These are phyloP conservation scores for Corvus hawaiiensis DNA, from an alignment of 2,113 vertebrate genomes.

Conservation along the genomic window DNA sequence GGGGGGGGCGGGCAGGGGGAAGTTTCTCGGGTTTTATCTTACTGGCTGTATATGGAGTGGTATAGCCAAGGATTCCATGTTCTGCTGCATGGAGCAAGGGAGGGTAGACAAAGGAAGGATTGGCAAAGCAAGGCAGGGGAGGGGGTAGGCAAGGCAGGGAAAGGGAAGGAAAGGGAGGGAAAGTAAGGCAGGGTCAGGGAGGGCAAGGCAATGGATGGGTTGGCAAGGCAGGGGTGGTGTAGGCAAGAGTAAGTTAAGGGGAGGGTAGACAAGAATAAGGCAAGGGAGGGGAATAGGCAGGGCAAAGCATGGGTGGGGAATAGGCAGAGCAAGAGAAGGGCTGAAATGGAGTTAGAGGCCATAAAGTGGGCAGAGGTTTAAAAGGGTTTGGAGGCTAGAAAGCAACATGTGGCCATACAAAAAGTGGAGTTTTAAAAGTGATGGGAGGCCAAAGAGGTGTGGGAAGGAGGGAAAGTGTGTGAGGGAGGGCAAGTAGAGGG, in stretches of 20 bases:
- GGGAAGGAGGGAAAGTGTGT: not conserved
- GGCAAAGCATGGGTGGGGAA: not conserved
- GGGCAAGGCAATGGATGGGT: too few relatives aligned
- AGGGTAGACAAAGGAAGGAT: not conserved
- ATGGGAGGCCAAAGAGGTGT: not conserved
- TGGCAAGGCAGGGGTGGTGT: not conserved
- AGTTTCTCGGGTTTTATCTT: not conserved
- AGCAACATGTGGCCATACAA: not conserved
- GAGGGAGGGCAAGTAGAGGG: not conserved
- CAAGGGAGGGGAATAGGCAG: not conserved
- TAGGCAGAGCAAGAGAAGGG: not conserved
- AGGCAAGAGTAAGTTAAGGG: not conserved
- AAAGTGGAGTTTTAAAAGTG: not conserved
- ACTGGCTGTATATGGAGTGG: not conserved
- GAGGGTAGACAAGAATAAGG: not conserved
- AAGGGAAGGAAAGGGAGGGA: not conserved
- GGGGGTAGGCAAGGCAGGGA: not conserved
- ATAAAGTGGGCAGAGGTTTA: too few relatives aligned
- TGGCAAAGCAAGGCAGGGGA: not conserved
- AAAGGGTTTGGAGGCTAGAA: not conserved
- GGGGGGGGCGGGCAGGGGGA: rapidly evolving
- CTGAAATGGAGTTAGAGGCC: not conserved
- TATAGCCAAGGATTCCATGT: not conserved
- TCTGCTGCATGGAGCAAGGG: not conserved
- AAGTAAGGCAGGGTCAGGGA: not conserved